Evolutionary conservation across 2,113 vertebrate species (phyloP).

Genomic region (Zosterops lateralis): DNA sequence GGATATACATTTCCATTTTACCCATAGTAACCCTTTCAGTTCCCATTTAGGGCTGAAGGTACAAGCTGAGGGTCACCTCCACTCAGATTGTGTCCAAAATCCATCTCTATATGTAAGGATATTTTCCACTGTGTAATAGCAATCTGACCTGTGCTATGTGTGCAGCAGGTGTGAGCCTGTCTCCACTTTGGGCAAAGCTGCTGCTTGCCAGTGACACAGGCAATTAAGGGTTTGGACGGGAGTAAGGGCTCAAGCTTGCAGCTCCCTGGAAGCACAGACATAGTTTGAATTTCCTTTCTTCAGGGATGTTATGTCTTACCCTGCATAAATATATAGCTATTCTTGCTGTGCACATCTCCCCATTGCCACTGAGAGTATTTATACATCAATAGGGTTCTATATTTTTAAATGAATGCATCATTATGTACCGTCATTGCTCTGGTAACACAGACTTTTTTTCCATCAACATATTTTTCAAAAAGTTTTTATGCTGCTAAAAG

Average conservation of each 20-base stretch:
- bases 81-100: neutral
- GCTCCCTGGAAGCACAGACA: neutral
- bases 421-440: neutral
- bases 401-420: neutral
- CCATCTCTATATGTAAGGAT: neutral
- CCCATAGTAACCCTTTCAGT: neutral
- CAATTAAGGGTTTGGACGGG: neutral
- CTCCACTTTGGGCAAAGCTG: neutral
- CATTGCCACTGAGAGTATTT: neutral
- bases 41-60: neutral
- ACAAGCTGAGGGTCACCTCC: neutral
- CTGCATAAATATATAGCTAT: neutral
- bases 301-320: neutral
- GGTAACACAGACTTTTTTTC: neutral
- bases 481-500: neutral
- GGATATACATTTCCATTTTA: neutral
- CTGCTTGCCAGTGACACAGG: neutral
- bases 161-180: neutral
- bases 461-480: neutral
- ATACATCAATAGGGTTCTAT: neutral
- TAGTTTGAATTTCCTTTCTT: neutral
- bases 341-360: neutral
- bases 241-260: neutral
- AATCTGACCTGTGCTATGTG: neutral
- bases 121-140: neutral